A percentile compares a stretch with the other conserved stretches of the same genome.
phyloP scores from a whole-genome alignment of 2,888 invertebrate species.

The Amiota mariae region DNA sequence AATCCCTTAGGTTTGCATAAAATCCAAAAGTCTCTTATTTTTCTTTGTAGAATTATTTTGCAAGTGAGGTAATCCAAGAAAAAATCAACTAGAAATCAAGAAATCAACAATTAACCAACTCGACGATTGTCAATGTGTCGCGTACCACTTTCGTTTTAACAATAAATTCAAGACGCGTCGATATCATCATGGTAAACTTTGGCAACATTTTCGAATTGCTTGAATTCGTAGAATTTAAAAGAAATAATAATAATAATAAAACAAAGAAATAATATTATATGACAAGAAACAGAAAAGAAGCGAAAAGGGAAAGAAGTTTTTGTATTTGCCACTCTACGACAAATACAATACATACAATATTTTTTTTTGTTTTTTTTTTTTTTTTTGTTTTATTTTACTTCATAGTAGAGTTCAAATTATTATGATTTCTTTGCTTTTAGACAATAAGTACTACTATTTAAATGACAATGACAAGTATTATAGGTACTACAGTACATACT shows the following conservation, averaged over 20 bases:
- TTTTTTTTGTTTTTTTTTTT: too few relatives aligned
- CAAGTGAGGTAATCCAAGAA: slow-evolving; percentile 4
- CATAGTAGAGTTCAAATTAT: neutral
- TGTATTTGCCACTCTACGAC: too few relatives aligned
- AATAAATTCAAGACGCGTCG: slow-evolving; percentile 16
- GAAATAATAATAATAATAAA: slow-evolving; percentile 6
- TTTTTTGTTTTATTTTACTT: slow-evolving; percentile 12
- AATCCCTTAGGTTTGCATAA: neutral
- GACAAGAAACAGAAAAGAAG: too few relatives aligned
- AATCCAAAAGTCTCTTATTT: neutral
- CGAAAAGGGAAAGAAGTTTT: too few relatives aligned
- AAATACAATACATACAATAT: neutral
- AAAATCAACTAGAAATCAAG: neutral
- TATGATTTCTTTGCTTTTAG: neutral
- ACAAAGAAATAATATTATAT: neutral
- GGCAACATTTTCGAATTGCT: neutral
- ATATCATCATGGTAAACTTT: too few relatives aligned
- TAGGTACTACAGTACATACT: too few relatives aligned
- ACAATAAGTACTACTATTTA: too few relatives aligned
- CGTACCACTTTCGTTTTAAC: slow-evolving; percentile 27
- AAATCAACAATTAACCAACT: neutral
- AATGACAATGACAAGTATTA: neutral
- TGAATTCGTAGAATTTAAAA: slow-evolving; percentile 16
- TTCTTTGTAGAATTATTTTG: neutral
- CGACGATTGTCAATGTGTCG: neutral